A percentile compares a stretch with the other conserved stretches of the same genome.
These are phyloP conservation scores for Portevinia maculata DNA, from an alignment of 2,888 invertebrate genomes.

Conservation along the genomic window DNA sequence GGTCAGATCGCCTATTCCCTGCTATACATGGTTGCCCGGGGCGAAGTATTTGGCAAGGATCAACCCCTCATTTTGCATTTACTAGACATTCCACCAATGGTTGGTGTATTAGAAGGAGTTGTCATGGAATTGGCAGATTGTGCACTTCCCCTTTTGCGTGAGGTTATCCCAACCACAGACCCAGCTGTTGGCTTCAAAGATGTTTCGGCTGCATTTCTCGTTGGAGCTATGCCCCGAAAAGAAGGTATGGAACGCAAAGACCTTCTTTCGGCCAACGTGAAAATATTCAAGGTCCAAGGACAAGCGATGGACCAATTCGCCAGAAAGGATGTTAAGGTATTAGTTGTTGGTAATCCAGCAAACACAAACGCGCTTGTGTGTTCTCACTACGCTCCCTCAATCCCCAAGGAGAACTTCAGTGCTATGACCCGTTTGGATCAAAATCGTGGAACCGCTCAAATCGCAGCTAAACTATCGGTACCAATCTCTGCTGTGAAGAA, in stretches of 20 bases:
- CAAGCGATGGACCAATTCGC: constrained; percentile 95
- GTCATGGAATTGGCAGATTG: constrained; percentile 99
- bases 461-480: constrained; percentile 88
- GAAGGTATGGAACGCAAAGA: constrained; percentile 99
- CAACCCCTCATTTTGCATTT: constrained; percentile 94
- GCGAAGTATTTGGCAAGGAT: constrained; percentile 95
- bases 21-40: constrained; percentile 96
- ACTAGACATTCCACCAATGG: constrained; percentile 97
- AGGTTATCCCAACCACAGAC: constrained; percentile 93
- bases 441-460: constrained; percentile 96
- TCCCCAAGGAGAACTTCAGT: constrained; percentile 97
- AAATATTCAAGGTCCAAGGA: constrained; percentile 98
- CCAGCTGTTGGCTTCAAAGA: constrained; percentile 97
- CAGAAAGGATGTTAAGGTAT: constrained; percentile 94
- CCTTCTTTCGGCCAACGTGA: constrained; percentile 97
- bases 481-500: constrained; percentile 91
- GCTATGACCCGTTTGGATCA: constrained; percentile 99
- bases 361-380: constrained; percentile 99
- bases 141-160: constrained; percentile 93
- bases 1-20: constrained; percentile 99
- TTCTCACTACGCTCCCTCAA: constrained; percentile 96
- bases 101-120: constrained; percentile 98
- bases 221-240: constrained; percentile 98
- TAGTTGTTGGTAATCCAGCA: constrained; percentile 99
- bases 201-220: constrained; percentile 97